Base-by-base conservation (phyloP, 2,797 vertebrate species). In the Anniella stebbinsi region DNA sequence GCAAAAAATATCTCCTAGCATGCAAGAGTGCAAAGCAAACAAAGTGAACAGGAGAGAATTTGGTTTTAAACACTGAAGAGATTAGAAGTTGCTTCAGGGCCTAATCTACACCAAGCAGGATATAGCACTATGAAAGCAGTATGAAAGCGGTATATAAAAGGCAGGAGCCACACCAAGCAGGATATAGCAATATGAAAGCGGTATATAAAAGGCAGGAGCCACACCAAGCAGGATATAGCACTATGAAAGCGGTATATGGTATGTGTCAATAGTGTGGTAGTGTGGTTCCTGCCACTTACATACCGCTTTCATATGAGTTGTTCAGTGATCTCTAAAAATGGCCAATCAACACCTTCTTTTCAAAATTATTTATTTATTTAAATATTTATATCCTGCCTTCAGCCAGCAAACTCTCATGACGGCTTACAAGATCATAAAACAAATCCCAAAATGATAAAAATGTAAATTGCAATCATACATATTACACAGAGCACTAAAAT, bases 51-150 rank as follows among this genome's bases (percentile, higher is more conserved):
- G 80, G 76, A 54, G 70, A 91, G 93, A 94, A 89, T 93, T 94
- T 95, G 93, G 91, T 80, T 95, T 96, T 91, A 94, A 92, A 94
- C 93, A 93, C 60, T 89, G 94, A 91, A 90, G 89, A 95, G 94
- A 90, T 95, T 70, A 91, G 81, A 76, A 88, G 90, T 95, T 92
- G 91, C 93, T 95, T 86, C n/a, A 69, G n/a, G n/a, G n/a, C n/a
- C n/a, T n/a, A n/a, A n/a, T n/a, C n/a, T n/a, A n/a, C n/a, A n/a
- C n/a, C n/a, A n/a, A n/a, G n/a, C n/a, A n/a, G n/a, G n/a, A n/a
- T n/a, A n/a, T n/a, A n/a, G n/a, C n/a, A n/a, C n/a, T n/a, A n/a
- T n/a, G n/a, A n/a, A n/a, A n/a, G n/a, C n/a, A n/a, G n/a, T n/a
- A n/a, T n/a, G n/a, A n/a, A n/a, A n/a, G n/a, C n/a, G n/a, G n/a